A percentile compares a stretch with the other conserved stretches of the same genome.
Evolutionary conservation across 1,140 invertebrate genomes (phyloP).

Genomic region (Cydia splendana): DNA sequence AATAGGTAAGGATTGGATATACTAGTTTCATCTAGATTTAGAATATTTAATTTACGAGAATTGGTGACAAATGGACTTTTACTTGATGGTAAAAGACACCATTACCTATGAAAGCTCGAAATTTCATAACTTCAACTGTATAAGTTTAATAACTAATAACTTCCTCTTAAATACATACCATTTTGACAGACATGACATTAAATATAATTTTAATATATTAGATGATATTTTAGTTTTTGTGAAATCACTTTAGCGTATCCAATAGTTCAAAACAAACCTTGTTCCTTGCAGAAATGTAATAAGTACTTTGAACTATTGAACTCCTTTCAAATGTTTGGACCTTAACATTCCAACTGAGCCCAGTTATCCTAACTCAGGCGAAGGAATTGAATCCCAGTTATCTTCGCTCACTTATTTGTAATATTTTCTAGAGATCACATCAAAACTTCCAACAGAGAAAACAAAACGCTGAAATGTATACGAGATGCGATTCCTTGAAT

Average conservation of each 20-base stretch:
- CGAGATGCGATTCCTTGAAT: constrained; percentile 64
- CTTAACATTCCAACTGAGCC: neutral
- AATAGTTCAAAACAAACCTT: too few species aligned
- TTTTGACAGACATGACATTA: too few species aligned
- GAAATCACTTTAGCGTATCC: too few species aligned
- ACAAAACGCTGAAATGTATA: constrained; percentile 48
- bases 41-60: neutral
- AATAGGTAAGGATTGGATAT: neutral
- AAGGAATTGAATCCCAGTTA: neutral
- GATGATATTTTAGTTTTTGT: too few species aligned
- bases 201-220: too few species aligned
- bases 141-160: too few species aligned
- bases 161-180: too few species aligned
- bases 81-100: neutral
- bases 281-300: neutral
- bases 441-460: constrained; percentile 60
- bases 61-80: too few species aligned
- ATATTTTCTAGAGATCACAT: constrained; percentile 53
- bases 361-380: constrained; percentile 4
- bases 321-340: neutral
- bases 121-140: neutral
- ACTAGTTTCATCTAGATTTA: neutral
- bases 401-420: constrained; percentile 32
- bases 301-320: neutral
- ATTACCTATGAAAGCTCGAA: neutral